Base-by-base conservation (phyloP, 2,888 invertebrate genomes). In the Apamea anceps region DNA sequence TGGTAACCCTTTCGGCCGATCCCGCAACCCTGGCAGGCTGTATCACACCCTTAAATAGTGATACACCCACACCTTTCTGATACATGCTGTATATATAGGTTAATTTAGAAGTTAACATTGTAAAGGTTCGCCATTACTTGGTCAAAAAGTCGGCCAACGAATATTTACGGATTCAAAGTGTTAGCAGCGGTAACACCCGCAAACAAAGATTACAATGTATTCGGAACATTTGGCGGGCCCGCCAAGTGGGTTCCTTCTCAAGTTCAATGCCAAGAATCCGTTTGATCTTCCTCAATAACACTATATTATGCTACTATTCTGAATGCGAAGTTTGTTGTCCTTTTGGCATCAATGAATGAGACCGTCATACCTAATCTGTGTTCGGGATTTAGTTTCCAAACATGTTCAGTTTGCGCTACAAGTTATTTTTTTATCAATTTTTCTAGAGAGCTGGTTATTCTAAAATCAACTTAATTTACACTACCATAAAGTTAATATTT, bases 211-310 rank as follows among this genome's bases (percentile, higher is more conserved):
- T 81, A 81, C 85, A 89, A 90, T 89, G 90, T 84, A 88, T 87
- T 85, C 88, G 92, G 89, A 91, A 94, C 91, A 93, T 94, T 96
- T 96, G 96, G 96, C 95, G 75, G 75, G 84, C 84, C 81, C 67
- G 96, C 96, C 96, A 96, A 96, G 93, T 96, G 91, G 95, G 95
- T 89, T 80, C 86, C 71, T 77, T 88, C 86, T 91, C 95, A 95
- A 95, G 95, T 95, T 95, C 95, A 96, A 93, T 96, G 96, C 96
- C 96, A 96, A 96, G 95, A 95, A 94, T 94, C 91, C 91, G 93
- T 89, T 91, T 88, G 84, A 90, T 91, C 89, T 90, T 89, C 90
- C 88, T 90, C 85, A 89, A 88, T 92, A 93, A 92, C 88, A 90
- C 85, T 91, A 85, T 84, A 88, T 90, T 91, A 88, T 87, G 65